Percentiles rank a stretch among this genome's conserved stretches.
phyloP scores from a whole-genome alignment of 1,140 invertebrate genomes.

The Megathymus violae region DNA sequence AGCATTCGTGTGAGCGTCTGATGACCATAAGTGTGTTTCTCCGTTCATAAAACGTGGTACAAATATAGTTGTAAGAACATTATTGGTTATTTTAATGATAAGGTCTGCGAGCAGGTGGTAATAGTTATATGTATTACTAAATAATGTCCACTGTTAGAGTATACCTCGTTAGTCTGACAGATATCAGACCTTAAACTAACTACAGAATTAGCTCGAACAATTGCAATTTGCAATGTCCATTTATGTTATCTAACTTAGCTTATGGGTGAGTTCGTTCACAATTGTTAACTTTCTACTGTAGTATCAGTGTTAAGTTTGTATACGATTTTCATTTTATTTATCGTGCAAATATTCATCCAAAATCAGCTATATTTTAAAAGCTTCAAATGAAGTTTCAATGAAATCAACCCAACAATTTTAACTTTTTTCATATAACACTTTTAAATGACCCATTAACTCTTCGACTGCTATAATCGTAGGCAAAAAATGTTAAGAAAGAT shows the following conservation, averaged over 20 bases:
- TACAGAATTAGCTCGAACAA: conserved; percentile 1
- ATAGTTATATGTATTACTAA: background rate
- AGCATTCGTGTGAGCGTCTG: conserved; percentile 18
- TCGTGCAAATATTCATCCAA: too few species aligned
- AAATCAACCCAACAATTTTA: background rate
- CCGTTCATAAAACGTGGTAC: conserved; percentile 13
- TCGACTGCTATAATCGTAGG: conserved; percentile 28
- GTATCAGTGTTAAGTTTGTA: too few species aligned
- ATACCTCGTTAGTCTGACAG: conserved; percentile 3
- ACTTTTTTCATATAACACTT: conserved; percentile 13
- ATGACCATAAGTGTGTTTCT: conserved; percentile 12
- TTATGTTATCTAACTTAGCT: too few species aligned
- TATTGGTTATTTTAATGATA: conserved; percentile 14
- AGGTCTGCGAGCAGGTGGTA: conserved; percentile 17
- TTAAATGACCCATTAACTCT: conserved; percentile 26
- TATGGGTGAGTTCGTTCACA: too few species aligned
- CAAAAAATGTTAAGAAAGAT: background rate
- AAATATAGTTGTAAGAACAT: background rate
- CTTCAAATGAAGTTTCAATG: too few species aligned
- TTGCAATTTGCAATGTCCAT: background rate
- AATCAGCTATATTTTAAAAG: too few species aligned
- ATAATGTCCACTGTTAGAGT: conserved; percentile 8
- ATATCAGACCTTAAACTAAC: background rate
- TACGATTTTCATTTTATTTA: too few species aligned
- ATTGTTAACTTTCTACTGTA: too few species aligned